These are phyloP conservation scores for Dendrophyllia cribrosa DNA, from an alignment of 64 coral and sea anemone species.

Conservation along the genomic window DNA sequence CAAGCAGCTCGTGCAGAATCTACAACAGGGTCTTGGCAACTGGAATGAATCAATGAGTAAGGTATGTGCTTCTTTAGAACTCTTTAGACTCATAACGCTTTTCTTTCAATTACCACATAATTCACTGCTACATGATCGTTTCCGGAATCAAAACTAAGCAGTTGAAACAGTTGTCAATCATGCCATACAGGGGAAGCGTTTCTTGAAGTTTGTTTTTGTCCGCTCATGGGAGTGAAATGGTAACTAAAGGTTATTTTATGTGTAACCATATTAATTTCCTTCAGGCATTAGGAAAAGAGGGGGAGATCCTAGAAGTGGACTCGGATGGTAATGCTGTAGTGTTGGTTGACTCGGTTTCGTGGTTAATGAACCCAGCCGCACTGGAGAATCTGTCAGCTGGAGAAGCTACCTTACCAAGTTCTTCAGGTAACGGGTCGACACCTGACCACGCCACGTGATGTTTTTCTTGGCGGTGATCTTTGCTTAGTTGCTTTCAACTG, in stretches of 20 bases:
- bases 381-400: slow-evolving; percentile 54
- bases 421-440: background rate
- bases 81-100: too few relatives aligned
- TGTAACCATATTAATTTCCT: background rate
- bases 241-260: background rate
- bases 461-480: too few relatives aligned
- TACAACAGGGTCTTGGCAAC: slow-evolving; percentile 83
- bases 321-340: slow-evolving; percentile 74
- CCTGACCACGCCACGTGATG: too few relatives aligned
- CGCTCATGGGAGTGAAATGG: too few relatives aligned
- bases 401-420: slow-evolving; percentile 1
- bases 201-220: too few relatives aligned
- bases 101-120: too few relatives aligned
- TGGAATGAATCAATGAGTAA: slow-evolving; percentile 40
- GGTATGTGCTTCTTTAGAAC: too few relatives aligned
- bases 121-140: too few relatives aligned
- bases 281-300: slow-evolving; percentile 75
- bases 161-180: too few relatives aligned
- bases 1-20: slow-evolving; percentile 48
- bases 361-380: slow-evolving; percentile 75
- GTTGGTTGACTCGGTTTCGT: slow-evolving; percentile 20
- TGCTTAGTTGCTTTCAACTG: too few relatives aligned
- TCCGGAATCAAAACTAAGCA: too few relatives aligned
- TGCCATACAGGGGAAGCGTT: too few relatives aligned
- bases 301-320: slow-evolving; percentile 73